These are phyloP conservation scores for Distichodus sexfasciatus DNA, from an alignment of 2,797 vertebrate genomes.

Conservation along the genomic window DNA sequence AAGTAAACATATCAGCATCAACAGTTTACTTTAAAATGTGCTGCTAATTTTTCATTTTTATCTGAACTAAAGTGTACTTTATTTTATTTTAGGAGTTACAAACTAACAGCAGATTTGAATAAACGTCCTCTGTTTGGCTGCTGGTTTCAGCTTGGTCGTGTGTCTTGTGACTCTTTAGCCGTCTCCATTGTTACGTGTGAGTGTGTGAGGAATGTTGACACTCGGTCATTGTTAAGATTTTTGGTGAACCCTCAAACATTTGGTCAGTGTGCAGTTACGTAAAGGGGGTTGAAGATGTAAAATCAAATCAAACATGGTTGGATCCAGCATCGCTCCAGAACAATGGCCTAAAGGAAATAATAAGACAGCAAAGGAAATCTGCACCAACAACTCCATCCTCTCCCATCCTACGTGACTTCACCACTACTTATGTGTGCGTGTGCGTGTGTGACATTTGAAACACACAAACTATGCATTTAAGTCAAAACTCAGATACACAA, in stretches of 20 bases:
- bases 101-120: too few relatives aligned
- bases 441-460: too few relatives aligned
- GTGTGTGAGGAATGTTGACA: background rate
- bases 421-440: too few relatives aligned
- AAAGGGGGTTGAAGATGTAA: background rate
- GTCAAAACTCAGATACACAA: too few relatives aligned
- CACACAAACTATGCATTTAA: too few relatives aligned
- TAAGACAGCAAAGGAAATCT: slow-evolving; percentile 46
- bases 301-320: background rate
- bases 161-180: background rate
- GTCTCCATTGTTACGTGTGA: background rate
- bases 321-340: slow-evolving; percentile 11
- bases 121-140: too few relatives aligned
- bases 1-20: too few relatives aligned
- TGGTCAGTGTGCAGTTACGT: background rate
- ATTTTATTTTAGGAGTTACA: too few relatives aligned
- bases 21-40: too few relatives aligned
- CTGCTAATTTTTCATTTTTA: too few relatives aligned
- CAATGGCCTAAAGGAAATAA: slow-evolving; percentile 44
- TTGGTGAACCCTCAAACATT: background rate
- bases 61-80: too few relatives aligned
- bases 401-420: background rate
- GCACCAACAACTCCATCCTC: slow-evolving; percentile 10
- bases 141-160: background rate
- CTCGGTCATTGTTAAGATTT: background rate